Evolutionary conservation across 2,797 vertebrate species (phyloP).

Genomic region (Lithobates pipiens): DNA sequence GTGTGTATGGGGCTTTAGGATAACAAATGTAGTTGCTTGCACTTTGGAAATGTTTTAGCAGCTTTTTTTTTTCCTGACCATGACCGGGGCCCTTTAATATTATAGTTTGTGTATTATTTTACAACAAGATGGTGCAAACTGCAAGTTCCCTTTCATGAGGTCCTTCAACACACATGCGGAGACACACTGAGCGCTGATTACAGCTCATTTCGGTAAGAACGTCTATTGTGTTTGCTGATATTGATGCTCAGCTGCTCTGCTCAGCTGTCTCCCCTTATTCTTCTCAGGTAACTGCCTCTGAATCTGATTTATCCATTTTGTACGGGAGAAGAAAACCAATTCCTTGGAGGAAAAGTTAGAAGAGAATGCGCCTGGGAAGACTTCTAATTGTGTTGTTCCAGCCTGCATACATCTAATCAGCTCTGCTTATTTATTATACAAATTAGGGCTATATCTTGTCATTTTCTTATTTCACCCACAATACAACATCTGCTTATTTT

Average conservation of each 20-base stretch:
- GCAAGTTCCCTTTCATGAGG: not conserved
- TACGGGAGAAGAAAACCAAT: constrained; percentile 29
- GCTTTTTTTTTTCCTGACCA: too few relatives aligned
- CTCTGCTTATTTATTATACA: constrained; percentile 34
- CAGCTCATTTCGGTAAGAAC: constrained; percentile 22
- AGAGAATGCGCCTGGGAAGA: not conserved
- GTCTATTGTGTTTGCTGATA: not conserved
- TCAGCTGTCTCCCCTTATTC: constrained; percentile 25
- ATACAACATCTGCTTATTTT: constrained; percentile 33
- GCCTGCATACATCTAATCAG: constrained; percentile 24
- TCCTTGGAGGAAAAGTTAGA: constrained; percentile 8
- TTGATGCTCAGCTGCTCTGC: constrained; percentile 16
- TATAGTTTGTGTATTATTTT: too few relatives aligned
- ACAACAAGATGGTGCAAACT: too few relatives aligned
- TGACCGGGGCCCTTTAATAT: too few relatives aligned
- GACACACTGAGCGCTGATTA: constrained; percentile 26
- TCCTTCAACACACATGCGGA: not conserved
- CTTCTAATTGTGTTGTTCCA: constrained; percentile 40
- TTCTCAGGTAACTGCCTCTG: not conserved
- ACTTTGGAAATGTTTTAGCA: too few relatives aligned
- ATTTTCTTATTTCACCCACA: constrained; percentile 31
- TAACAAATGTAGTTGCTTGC: too few relatives aligned
- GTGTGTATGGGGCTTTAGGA: too few relatives aligned
- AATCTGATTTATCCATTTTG: constrained; percentile 39
- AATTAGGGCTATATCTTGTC: constrained; percentile 20